These are phyloP conservation scores for Procambarus clarkii DNA, from an alignment of 1,140 invertebrate genomes.

Conservation along the genomic window DNA sequence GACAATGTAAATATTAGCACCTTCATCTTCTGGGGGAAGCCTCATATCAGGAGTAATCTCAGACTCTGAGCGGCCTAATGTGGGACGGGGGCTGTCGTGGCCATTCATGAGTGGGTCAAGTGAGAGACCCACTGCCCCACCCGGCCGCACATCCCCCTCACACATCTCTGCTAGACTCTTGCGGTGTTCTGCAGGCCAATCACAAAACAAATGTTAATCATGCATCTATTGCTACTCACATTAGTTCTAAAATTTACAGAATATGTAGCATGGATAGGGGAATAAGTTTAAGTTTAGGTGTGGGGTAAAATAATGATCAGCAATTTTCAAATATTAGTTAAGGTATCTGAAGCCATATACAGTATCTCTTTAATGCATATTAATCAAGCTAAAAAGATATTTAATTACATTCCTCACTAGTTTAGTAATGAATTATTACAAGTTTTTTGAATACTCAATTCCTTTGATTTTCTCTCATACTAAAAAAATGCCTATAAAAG, in stretches of 20 bases:
- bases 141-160: slow-evolving; percentile 70
- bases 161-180: slow-evolving; percentile 73
- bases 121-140: slow-evolving; percentile 66
- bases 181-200: slow-evolving; percentile 70
- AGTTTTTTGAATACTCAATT: no score
- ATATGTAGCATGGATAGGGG: neutral
- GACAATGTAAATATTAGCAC: slow-evolving; percentile 31
- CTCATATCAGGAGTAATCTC: slow-evolving; percentile 71
- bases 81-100: slow-evolving; percentile 65
- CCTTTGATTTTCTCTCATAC: no score
- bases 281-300: neutral
- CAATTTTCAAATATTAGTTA: neutral
- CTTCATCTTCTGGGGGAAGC: slow-evolving; percentile 66
- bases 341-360: neutral
- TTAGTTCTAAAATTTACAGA: neutral
- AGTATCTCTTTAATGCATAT: neutral
- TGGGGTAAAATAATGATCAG: neutral
- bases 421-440: neutral
- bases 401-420: neutral
- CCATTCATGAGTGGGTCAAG: slow-evolving; percentile 72
- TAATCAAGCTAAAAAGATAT: neutral
- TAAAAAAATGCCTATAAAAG: no score
- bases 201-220: slow-evolving; percentile 51
- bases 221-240: slow-evolving; percentile 36
- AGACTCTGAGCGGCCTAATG: slow-evolving; percentile 71